phyloP scores from a whole-genome alignment of 2,888 invertebrate genomes.

The Eupithecia exiguata region DNA sequence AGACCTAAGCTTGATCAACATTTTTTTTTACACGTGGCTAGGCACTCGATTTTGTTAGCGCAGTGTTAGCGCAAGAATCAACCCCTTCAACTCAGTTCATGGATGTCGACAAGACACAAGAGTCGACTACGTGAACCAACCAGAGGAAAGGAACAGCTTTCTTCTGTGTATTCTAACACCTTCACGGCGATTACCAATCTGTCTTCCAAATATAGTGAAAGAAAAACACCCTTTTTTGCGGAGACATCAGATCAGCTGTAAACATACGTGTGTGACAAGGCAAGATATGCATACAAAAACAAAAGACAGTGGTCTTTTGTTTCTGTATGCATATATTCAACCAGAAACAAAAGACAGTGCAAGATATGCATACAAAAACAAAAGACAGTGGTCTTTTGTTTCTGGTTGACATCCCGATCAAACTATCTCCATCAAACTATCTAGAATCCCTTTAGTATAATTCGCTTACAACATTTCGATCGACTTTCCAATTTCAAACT shows the following conservation, averaged over 20 bases:
- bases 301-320: neutral
- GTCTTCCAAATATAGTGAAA: neutral
- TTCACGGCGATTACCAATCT: neutral
- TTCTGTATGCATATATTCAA: too few species aligned
- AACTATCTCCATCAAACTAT: neutral
- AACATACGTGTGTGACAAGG: neutral
- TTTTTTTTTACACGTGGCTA: neutral
- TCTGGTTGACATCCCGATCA: neutral
- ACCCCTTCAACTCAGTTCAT: neutral
- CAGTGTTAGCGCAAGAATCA: neutral
- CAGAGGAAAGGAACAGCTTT: neutral
- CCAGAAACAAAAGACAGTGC: too few species aligned
- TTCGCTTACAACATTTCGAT: neutral
- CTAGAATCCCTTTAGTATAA: neutral
- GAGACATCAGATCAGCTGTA: neutral
- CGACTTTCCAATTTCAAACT: constrained; percentile 12
- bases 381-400: neutral
- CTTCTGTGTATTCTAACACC: neutral
- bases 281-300: neutral
- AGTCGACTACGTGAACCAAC: neutral
- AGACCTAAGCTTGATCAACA: neutral
- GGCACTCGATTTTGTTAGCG: neutral
- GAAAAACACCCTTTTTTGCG: neutral
- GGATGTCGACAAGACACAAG: too few species aligned
- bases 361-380: neutral